Percentiles rank a stretch among this genome's conserved stretches.
Evolutionary conservation across 2,888 invertebrate species (phyloP).

Genomic region (Hydroisotoma schaefferi): DNA sequence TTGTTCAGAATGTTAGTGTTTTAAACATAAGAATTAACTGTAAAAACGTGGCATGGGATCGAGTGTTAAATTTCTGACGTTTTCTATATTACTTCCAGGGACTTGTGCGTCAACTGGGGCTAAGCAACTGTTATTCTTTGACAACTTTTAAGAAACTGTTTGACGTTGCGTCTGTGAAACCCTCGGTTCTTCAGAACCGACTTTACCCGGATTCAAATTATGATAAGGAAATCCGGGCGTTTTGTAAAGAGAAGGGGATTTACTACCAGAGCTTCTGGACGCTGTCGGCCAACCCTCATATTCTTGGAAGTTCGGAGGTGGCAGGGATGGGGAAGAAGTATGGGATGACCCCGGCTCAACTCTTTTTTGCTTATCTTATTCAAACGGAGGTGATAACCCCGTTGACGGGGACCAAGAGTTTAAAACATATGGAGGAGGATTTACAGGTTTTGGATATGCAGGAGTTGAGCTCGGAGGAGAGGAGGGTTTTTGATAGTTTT

Average conservation of each 20-base stretch:
- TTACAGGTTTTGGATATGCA: conserved; percentile 23
- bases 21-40: too few relatives aligned
- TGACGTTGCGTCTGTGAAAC: conserved; percentile 31
- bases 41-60: too few relatives aligned
- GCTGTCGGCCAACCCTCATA: conserved; percentile 32
- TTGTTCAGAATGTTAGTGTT: conserved; percentile 35
- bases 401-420: conserved; percentile 33
- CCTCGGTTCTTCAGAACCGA: conserved; percentile 36
- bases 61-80: neutral
- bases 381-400: conserved; percentile 35
- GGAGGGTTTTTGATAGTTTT: conserved; percentile 24
- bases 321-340: conserved; percentile 15
- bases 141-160: conserved; percentile 23
- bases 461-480: conserved; percentile 19
- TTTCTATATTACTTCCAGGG: neutral
- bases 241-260: conserved; percentile 37
- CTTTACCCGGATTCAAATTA: conserved; percentile 26
- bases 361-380: conserved; percentile 37
- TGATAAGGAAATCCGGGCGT: conserved; percentile 30
- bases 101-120: conserved; percentile 30
- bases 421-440: conserved; percentile 36
- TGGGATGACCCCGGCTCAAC: conserved; percentile 17
- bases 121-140: conserved; percentile 35
- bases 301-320: conserved; percentile 19
- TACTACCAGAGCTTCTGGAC: conserved; percentile 40